Percentiles rank a stretch among this genome's conserved stretches.
Conservation (phyloP, 1,140 invertebrate species). For the Neomicropteryx cornuta region DNA sequence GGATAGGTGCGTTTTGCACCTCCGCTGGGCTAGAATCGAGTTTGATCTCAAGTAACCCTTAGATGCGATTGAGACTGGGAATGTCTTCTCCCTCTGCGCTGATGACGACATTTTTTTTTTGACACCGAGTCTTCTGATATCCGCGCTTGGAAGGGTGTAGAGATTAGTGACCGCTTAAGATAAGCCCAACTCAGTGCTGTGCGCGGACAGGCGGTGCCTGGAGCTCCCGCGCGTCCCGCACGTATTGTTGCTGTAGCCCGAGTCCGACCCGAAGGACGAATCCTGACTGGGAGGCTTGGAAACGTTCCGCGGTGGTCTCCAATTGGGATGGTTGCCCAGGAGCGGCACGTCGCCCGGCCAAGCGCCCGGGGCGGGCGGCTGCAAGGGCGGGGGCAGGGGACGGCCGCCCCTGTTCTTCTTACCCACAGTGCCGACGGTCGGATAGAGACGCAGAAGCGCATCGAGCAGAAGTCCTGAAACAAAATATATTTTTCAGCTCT, state of each 20-base stretch:
- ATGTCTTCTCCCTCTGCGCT: no score
- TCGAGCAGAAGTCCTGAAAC: slow-evolving; percentile 42
- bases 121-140: no score
- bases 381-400: slow-evolving; percentile 17
- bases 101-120: no score
- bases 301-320: slow-evolving; percentile 32
- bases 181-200: no score
- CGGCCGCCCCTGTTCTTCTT: slow-evolving; percentile 22
- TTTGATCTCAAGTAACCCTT: no score
- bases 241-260: slow-evolving; percentile 47
- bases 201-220: slow-evolving; percentile 27
- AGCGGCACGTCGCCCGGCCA: slow-evolving; percentile 31
- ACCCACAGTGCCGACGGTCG: slow-evolving; percentile 39
- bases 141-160: no score
- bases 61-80: no score
- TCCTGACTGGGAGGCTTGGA: slow-evolving; percentile 36
- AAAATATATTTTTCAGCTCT: no score
- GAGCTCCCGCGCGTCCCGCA: slow-evolving; percentile 42
- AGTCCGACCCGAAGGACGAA: slow-evolving; percentile 41
- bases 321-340: slow-evolving; percentile 24
- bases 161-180: no score
- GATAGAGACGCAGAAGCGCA: slow-evolving; percentile 47
- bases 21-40: no score
- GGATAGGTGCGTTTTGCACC: no score
- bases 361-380: slow-evolving; percentile 25